Conservation (phyloP, 2,888 invertebrate genomes). For the Polymixis flavicincta region DNA sequence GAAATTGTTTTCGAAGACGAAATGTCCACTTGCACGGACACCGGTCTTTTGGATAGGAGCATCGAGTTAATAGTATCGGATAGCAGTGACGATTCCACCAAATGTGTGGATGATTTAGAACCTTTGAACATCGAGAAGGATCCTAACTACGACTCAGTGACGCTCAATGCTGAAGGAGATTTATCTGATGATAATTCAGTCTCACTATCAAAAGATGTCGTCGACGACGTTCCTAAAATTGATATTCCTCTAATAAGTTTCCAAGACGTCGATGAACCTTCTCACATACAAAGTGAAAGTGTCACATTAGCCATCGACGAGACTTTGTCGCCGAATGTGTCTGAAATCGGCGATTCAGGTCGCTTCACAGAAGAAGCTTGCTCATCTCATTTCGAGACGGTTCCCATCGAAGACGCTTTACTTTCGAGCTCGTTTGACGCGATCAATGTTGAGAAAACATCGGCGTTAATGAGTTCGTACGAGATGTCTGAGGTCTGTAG, state of each 20-base stretch:
- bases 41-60: constrained; percentile 81
- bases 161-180: constrained; percentile 84
- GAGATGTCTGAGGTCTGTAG: constrained; percentile 70
- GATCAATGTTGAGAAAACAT: constrained; percentile 78
- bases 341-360: constrained; percentile 85
- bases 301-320: constrained; percentile 75
- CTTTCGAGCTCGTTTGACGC: constrained; percentile 83
- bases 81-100: constrained; percentile 86
- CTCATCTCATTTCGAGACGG: constrained; percentile 80
- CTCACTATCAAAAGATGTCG: constrained; percentile 73
- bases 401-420: constrained; percentile 82
- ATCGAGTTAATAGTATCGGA: constrained; percentile 82
- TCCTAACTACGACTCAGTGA: constrained; percentile 80
- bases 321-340: constrained; percentile 79
- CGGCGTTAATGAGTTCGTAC: constrained; percentile 64
- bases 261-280: constrained; percentile 70
- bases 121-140: constrained; percentile 78
- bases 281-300: constrained; percentile 74
- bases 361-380: constrained; percentile 85
- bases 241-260: constrained; percentile 66
- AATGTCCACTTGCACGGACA: constrained; percentile 86
- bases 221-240: constrained; percentile 66
- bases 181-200: constrained; percentile 83
- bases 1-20: constrained; percentile 89
- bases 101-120: constrained; percentile 86